Evolutionary conservation across 2,888 invertebrate genomes (phyloP).

Genomic region (Abscondita cerata): DNA sequence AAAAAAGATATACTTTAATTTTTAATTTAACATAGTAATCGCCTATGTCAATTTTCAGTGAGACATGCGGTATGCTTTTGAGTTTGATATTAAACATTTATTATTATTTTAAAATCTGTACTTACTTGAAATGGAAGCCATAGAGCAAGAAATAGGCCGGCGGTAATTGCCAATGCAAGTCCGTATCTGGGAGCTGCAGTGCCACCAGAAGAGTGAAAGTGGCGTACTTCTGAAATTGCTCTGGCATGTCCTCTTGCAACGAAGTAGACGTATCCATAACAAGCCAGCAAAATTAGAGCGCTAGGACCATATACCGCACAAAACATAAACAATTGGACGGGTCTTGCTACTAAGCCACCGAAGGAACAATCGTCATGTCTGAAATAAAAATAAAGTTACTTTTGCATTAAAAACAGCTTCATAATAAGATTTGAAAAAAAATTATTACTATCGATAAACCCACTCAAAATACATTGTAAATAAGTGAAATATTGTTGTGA

Average conservation of each 20-base stretch:
- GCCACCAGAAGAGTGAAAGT: slow-evolving; percentile 55
- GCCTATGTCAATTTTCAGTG: too few relatives aligned
- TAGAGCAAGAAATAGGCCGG: slow-evolving; percentile 66
- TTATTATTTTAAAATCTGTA: too few relatives aligned
- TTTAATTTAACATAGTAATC: too few relatives aligned
- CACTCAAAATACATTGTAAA: too few relatives aligned
- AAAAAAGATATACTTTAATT: too few relatives aligned
- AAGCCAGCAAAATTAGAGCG: slow-evolving; percentile 63
- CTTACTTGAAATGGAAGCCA: slow-evolving; percentile 70
- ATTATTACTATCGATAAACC: too few relatives aligned
- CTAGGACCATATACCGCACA: slow-evolving; percentile 68
- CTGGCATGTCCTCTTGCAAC: slow-evolving; percentile 69
- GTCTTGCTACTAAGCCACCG: slow-evolving; percentile 60
- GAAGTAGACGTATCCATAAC: slow-evolving; percentile 69
- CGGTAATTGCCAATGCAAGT: slow-evolving; percentile 67
- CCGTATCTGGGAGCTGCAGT: slow-evolving; percentile 64
- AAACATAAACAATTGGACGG: slow-evolving; percentile 65
- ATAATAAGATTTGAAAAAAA: too few relatives aligned
- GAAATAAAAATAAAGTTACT: slow-evolving; percentile 43
- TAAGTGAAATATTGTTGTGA: too few relatives aligned
- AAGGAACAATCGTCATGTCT: slow-evolving; percentile 61
- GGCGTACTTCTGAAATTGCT: slow-evolving; percentile 68
- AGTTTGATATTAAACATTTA: too few relatives aligned
- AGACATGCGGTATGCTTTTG: too few relatives aligned
- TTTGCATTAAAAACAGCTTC: too few relatives aligned